These are phyloP conservation scores for Prionace glauca DNA, from an alignment of 2,797 vertebrate genomes.

Conservation along the genomic window DNA sequence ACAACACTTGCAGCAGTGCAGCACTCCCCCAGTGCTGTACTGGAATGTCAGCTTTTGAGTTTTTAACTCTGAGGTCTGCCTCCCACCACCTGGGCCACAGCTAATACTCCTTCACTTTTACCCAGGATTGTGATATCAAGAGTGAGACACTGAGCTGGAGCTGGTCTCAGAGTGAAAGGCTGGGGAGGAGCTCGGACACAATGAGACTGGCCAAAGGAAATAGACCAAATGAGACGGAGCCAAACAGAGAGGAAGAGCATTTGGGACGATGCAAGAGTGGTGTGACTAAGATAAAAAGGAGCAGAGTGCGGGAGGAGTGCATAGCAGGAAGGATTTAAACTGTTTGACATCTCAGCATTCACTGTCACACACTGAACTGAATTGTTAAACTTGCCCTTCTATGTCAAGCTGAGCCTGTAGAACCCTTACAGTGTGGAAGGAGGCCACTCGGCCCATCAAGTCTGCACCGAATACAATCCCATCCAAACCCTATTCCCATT, in stretches of 20 bases:
- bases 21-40: not conserved
- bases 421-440: too few relatives aligned
- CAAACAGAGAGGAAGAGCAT: not conserved
- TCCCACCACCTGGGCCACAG: too few relatives aligned
- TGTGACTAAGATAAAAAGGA: not conserved
- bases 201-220: not conserved
- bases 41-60: not conserved
- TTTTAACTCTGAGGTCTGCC: too few relatives aligned
- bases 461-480: too few relatives aligned
- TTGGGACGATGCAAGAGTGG: not conserved
- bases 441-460: too few relatives aligned
- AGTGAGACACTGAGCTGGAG: not conserved
- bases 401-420: too few relatives aligned
- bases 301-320: not conserved
- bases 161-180: not conserved
- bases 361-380: not conserved
- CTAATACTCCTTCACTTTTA: not conserved
- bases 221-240: not conserved
- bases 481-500: too few relatives aligned
- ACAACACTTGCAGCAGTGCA: too few relatives aligned
- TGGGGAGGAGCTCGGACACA: not conserved
- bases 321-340: not conserved
- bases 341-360: not conserved
- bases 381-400: not conserved
- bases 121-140: not conserved